Evolutionary conservation across 1,140 invertebrate genomes (phyloP).

Genomic region (Drosophila chauvacae): DNA sequence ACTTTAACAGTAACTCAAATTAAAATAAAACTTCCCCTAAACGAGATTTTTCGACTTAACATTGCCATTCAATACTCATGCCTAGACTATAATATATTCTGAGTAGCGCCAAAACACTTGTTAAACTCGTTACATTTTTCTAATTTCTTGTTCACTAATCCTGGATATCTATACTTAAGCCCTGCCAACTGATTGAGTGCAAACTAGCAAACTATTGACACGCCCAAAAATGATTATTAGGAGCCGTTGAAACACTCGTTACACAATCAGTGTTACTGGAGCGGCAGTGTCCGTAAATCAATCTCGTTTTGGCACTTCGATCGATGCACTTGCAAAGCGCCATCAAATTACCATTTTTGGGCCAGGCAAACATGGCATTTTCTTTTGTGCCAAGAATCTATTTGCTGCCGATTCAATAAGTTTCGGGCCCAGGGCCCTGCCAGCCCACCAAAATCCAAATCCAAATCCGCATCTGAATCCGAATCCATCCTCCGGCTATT

Average conservation of each 20-base stretch:
- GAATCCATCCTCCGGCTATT: constrained; percentile 24
- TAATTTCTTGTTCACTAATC: background rate
- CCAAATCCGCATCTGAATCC: constrained; percentile 4
- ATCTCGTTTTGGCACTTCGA: constrained; percentile 41
- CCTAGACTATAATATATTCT: background rate
- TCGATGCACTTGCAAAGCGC: constrained; percentile 38
- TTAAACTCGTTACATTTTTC: background rate
- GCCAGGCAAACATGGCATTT: constrained; percentile 37
- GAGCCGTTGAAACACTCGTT: constrained; percentile 31
- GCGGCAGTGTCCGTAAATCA: constrained; percentile 23
- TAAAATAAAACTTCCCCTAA: no score
- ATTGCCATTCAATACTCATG: background rate
- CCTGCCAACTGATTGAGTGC: constrained; percentile 5
- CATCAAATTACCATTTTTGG: constrained; percentile 50
- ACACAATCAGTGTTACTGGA: constrained; percentile 16
- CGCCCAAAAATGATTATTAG: constrained; percentile 9
- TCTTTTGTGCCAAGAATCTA: constrained; percentile 35
- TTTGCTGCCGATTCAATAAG: constrained; percentile 59
- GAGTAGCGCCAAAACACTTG: background rate
- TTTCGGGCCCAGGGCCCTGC: constrained; percentile 7
- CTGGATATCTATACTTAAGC: background rate
- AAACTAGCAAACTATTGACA: constrained; percentile 17
- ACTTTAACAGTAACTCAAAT: no score
- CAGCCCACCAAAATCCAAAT: constrained; percentile 8
- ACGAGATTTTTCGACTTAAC: no score